Percentiles rank a stretch among this genome's conserved stretches.
These are phyloP conservation scores for Stigmatopora nigra DNA, from an alignment of 2,113 vertebrate genomes.

Conservation along the genomic window DNA sequence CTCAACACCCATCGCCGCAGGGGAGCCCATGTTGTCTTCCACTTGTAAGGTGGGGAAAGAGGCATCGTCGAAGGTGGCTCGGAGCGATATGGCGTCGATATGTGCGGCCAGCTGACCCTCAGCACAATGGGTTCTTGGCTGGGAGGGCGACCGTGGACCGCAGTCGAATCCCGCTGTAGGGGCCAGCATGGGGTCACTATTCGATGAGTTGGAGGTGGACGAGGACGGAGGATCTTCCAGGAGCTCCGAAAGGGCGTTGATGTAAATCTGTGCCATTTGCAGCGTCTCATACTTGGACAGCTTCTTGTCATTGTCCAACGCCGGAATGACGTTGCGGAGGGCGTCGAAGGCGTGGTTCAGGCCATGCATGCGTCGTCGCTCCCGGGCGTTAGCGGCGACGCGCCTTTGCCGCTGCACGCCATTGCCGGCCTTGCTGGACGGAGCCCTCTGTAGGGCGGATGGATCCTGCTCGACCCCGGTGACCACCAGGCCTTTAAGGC, in stretches of 20 bases:
- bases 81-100: constrained; percentile 74
- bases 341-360: constrained; percentile 94
- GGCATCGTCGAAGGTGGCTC: constrained; percentile 68
- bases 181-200: constrained; percentile 49
- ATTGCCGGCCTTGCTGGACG: constrained; percentile 66
- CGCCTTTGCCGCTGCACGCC: constrained; percentile 84
- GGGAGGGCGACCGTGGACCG: constrained; percentile 46
- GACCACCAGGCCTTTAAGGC: constrained; percentile 60
- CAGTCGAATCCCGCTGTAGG: constrained; percentile 47
- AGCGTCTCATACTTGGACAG: constrained; percentile 96
- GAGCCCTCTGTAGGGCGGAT: constrained; percentile 59
- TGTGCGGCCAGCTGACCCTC: constrained; percentile 66
- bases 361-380: constrained; percentile 90
- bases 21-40: constrained; percentile 65
- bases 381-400: constrained; percentile 87
- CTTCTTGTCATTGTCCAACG: constrained; percentile 95
- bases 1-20: constrained; percentile 36
- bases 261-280: constrained; percentile 98
- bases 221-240: constrained; percentile 65
- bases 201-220: constrained; percentile 46
- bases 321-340: constrained; percentile 92
- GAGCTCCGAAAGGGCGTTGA: constrained; percentile 88
- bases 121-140: constrained; percentile 15
- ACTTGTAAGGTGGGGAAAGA: constrained; percentile 67
- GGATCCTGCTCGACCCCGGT: constrained; percentile 44